A percentile compares a stretch with the other conserved stretches of the same genome.
phyloP scores from a whole-genome alignment of 1,140 invertebrate species.

The Galendromus occidentalis region DNA sequence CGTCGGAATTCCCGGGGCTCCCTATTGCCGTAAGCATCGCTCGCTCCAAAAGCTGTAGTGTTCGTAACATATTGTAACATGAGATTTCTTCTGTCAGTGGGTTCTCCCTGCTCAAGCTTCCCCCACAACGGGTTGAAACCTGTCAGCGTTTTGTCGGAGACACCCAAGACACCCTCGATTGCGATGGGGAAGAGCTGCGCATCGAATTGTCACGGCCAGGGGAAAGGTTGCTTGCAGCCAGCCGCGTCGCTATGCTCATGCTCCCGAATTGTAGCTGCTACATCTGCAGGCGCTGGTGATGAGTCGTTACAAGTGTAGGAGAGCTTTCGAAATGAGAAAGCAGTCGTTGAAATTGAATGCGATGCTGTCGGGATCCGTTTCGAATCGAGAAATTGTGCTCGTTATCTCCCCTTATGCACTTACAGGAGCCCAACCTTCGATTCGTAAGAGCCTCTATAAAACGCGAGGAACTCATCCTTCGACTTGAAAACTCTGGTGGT shows the following conservation, averaged over 20 bases:
- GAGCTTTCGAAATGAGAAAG: too few relatives aligned
- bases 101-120: background rate
- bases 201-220: background rate
- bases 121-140: slow-evolving; percentile 1
- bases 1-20: too few relatives aligned
- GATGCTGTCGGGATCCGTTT: background rate
- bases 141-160: slow-evolving; percentile 9
- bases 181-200: background rate
- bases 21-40: too few relatives aligned
- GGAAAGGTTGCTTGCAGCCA: too few relatives aligned
- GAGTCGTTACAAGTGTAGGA: too few relatives aligned
- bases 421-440: background rate
- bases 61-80: slow-evolving; percentile 11
- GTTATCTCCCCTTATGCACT: background rate
- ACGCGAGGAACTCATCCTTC: too few relatives aligned
- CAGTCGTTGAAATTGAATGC: slow-evolving; percentile 1
- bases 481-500: too few relatives aligned
- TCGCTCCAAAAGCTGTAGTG: too few relatives aligned
- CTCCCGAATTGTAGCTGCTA: too few relatives aligned
- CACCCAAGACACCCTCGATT: background rate
- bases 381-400: background rate
- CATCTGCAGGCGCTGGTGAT: too few relatives aligned
- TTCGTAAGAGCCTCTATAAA: background rate
- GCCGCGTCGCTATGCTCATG: too few relatives aligned
- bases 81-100: slow-evolving; percentile 10